A percentile compares a stretch with the other conserved stretches of the same genome.
Evolutionary conservation across 2,888 invertebrate genomes (phyloP).

Genomic region (Seira sanloemensis): DNA sequence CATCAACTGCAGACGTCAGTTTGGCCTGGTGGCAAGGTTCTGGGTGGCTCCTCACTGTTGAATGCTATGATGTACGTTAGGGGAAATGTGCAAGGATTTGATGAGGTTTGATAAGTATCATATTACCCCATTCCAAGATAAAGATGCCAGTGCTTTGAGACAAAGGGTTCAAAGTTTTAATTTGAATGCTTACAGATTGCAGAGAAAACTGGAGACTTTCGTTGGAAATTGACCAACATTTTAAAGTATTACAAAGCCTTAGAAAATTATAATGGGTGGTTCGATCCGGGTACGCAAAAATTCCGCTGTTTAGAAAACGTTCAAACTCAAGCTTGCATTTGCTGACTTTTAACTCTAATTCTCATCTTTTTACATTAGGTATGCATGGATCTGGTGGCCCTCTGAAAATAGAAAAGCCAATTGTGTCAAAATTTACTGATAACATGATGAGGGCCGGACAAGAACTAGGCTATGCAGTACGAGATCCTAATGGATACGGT

Average conservation of each 20-base stretch:
- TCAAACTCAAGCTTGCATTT: not conserved
- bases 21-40: constrained; percentile 63
- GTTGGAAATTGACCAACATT: constrained; percentile 66
- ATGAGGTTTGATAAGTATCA: too few relatives aligned
- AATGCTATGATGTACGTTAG: constrained; percentile 70
- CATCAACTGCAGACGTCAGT: constrained; percentile 52
- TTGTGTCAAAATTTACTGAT: constrained; percentile 56
- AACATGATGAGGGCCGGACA: constrained; percentile 63
- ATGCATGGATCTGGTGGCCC: constrained; percentile 63
- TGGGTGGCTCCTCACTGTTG: constrained; percentile 65
- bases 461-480: constrained; percentile 64
- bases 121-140: too few relatives aligned
- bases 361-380: constrained; percentile 23
- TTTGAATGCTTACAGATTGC: too few relatives aligned
- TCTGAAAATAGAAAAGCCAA: constrained; percentile 62
- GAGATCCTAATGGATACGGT: constrained; percentile 64
- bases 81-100: constrained; percentile 70
- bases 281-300: constrained; percentile 58
- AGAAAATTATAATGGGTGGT: constrained; percentile 68
- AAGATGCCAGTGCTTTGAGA: too few relatives aligned
- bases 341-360: not conserved
- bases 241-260: constrained; percentile 66
- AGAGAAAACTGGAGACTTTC: constrained; percentile 54
- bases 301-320: not conserved
- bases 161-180: too few relatives aligned